Evolutionary conservation across 2,113 vertebrate genomes (phyloP).

Genomic region (Crotalus helleri): DNA sequence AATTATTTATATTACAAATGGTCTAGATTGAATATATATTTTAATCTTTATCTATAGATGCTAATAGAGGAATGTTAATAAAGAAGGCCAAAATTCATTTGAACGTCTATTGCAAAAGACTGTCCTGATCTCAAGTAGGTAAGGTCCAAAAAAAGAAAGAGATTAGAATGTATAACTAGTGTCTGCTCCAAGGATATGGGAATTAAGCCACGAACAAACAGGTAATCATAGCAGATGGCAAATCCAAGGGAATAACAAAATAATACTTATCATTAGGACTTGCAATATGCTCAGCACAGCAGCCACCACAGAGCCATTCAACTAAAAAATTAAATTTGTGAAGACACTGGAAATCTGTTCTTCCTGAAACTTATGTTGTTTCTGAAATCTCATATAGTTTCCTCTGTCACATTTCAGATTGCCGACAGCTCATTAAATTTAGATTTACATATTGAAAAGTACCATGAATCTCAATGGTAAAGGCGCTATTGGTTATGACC

Average conservation of each 20-base stretch:
- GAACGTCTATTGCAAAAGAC: background rate
- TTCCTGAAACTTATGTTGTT: background rate
- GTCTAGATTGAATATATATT: background rate
- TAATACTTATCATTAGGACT: slow-evolving; percentile 3
- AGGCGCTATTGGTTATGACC: background rate
- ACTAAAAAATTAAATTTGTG: slow-evolving; percentile 8
- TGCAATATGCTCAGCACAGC: background rate
- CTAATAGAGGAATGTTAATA: background rate
- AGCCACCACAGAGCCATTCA: slow-evolving; percentile 13
- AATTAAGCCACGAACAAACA: slow-evolving; percentile 14
- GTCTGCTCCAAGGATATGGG: background rate
- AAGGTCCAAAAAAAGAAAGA: background rate
- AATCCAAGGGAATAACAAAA: slow-evolving; percentile 22
- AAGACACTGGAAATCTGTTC: slow-evolving; percentile 4
- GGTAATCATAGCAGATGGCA: slow-evolving; percentile 29
- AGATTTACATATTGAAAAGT: background rate
- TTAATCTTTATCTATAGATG: background rate
- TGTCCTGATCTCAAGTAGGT: background rate
- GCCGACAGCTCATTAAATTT: background rate
- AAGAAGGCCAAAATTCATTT: background rate
- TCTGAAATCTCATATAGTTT: background rate
- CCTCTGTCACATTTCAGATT: background rate
- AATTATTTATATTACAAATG: background rate
- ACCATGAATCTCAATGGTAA: background rate
- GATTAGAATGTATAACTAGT: background rate